Base-by-base conservation (phyloP, 2,113 vertebrate species). In the Peucedramus taeniatus region DNA sequence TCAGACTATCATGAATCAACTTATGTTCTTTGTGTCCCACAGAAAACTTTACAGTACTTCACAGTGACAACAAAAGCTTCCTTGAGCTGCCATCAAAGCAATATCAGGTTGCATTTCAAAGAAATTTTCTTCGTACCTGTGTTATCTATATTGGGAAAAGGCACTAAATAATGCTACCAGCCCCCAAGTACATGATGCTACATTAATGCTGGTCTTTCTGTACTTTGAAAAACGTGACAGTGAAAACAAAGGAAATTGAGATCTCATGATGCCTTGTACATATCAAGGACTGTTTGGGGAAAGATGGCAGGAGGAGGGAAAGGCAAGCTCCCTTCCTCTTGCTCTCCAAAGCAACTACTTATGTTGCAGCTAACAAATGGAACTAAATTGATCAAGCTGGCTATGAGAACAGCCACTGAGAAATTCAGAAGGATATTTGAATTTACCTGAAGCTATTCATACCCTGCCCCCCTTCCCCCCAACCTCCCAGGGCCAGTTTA, bases 391-490 rank as follows among this genome's bases (percentile, higher is more conserved):
- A 70, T 42, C 13, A 42, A 87, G 35, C 39, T 45, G 39, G 23
- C 51, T 61, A 40, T 2, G 7, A 60, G 70, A 66, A 50, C 27
- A 40, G 47, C 37, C 35, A 15, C 4, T 3, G 27, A 82, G 13
- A 85, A 95, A 91, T 37, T n/a, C 79, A 88, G 27, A 57, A 49
- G 63, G 63, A 56, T 27, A 76, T 49, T 0, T 65, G 15, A 92
- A 65, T 50, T 65, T 89, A 21, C 53, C 57, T 56, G 27, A 63
- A 89, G 56, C 3, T 1, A 77, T 39, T 63, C 0, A 30, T 42
- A 53, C 5, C 9, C n/a, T 11, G 23, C n/a, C n/a, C 2, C 3
- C 4, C 10, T 11, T 8, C 8, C 6, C 5, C 6, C 5, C 40
- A 45, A 5, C 22, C 24, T 28, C 22, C 16, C 20, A 10, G 8